Conservation (phyloP, 1,140 invertebrate species). For the Drosophila grimshawi region DNA sequence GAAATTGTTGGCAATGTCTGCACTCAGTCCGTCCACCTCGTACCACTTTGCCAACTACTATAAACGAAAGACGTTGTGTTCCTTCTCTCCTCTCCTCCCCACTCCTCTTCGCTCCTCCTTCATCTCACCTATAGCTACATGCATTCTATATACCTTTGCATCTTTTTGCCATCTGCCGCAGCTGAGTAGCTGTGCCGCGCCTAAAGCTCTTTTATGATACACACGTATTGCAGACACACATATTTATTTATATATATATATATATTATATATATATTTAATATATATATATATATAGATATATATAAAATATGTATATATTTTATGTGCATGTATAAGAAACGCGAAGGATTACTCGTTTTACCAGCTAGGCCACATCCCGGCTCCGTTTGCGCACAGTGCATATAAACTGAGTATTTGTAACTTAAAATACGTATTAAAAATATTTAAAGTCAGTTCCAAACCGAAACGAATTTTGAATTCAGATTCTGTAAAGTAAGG, state of each 20-base stretch:
- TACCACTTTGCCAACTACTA: slow-evolving; percentile 23
- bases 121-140: not conserved
- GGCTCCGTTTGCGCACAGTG: slow-evolving; percentile 44
- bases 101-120: slow-evolving; percentile 13
- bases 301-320: slow-evolving; percentile 36
- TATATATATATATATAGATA: slow-evolving; percentile 41
- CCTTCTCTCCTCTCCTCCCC: slow-evolving; percentile 5
- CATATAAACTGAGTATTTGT: not conserved
- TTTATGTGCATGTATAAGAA: slow-evolving; percentile 48
- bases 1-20: slow-evolving; percentile 80
- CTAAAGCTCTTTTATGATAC: slow-evolving; percentile 67
- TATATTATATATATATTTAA: slow-evolving; percentile 27
- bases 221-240: slow-evolving; percentile 32
- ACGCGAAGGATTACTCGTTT: slow-evolving; percentile 68
- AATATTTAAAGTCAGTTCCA: no score
- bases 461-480: no score
- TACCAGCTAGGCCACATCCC: slow-evolving; percentile 40
- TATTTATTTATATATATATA: slow-evolving; percentile 30
- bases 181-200: slow-evolving; percentile 69
- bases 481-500: no score
- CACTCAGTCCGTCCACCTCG: slow-evolving; percentile 42
- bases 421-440: not conserved
- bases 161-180: slow-evolving; percentile 74
- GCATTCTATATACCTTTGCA: slow-evolving; percentile 52
- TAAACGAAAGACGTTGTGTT: slow-evolving; percentile 17